Evolutionary conservation across 2,888 invertebrate genomes (phyloP).

Genomic region (Iselma pallidipennis): DNA sequence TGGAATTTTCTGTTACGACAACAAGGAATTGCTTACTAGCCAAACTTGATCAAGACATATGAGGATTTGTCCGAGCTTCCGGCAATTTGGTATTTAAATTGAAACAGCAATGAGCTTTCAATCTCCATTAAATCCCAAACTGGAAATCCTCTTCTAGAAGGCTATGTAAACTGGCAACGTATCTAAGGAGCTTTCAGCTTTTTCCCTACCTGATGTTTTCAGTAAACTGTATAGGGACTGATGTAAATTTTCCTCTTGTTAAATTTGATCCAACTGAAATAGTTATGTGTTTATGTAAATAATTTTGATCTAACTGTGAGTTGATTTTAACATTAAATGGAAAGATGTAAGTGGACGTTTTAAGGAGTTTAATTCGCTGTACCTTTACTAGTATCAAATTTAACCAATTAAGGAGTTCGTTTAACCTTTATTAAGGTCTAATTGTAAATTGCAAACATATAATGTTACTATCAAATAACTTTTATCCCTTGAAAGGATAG

Average conservation of each 20-base stretch:
- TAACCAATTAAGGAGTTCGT: too few species aligned
- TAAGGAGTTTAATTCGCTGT: too few species aligned
- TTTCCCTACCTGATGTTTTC: constrained; percentile 8
- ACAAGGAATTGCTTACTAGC: neutral
- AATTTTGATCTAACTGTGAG: neutral
- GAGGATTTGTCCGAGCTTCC: neutral
- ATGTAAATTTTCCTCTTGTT: neutral
- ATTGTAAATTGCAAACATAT: too few species aligned
- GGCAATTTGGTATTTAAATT: constrained; percentile 22
- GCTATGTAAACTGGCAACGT: constrained; percentile 17
- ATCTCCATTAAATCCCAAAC: constrained; percentile 21
- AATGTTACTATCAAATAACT: too few species aligned
- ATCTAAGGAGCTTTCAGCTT: constrained; percentile 23
- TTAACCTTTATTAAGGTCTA: too few species aligned
- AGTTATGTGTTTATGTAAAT: neutral
- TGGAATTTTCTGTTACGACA: too few species aligned
- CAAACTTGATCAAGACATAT: constrained; percentile 1
- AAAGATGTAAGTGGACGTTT: too few species aligned
- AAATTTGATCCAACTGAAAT: neutral
- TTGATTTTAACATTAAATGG: too few species aligned
- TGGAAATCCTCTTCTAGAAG: constrained; percentile 17
- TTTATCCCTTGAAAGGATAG: too few species aligned
- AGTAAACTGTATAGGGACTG: neutral
- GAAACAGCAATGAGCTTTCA: constrained; percentile 24
- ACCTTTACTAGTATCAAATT: too few species aligned